Evolutionary conservation across 2,888 invertebrate species (phyloP), one percentile per base, ranked within the genome.

Genomic region (Pogonocherus hispidulus): DNA sequence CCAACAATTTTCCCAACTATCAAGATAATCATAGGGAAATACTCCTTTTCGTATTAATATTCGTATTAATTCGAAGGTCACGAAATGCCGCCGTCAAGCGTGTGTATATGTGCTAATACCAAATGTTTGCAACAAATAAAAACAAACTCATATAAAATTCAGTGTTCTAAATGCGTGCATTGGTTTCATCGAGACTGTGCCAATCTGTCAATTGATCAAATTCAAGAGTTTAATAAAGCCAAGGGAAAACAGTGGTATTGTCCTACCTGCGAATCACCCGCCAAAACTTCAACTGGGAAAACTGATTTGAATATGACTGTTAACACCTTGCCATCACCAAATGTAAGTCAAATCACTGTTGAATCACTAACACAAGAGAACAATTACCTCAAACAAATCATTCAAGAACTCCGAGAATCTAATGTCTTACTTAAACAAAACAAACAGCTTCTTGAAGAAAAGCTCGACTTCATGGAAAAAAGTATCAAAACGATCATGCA

Each of bases 291-390:
- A 2, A 32, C 11, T 32, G 11, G 11, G 11, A 32, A 32, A 0
- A 0, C 2, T 11, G 11, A 32, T 9, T 3, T 32, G 8, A 32
- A 32, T 32, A 1, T 8, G 8, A 0, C 8, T 11, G 9, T 1
- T 32, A 6, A 32, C 8, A 32, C 8, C 11, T 11, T 32, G 32
- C 32, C 8, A 6, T 5, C 9, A 6, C 32, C 32, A 3, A 8
- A 32, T 11, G 32, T 32, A 32, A 32, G 32, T 32, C 1, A 11
- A 32, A 2, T 11, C 8, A 32, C 81, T n/a, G 32, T 32, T 32
- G 32, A 32, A 32, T 32, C 9, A 0, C 32, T 32, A 32, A 32
- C 32, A 32, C 32, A 32, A 32, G 32, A 32, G 9, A 32, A 32
- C 11, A 32, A 32, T 32, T 32, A 32, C 11, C 32, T 32, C 32